phyloP scores from a whole-genome alignment of 2,888 invertebrate species.

The Pristionchus fissidentatus region DNA sequence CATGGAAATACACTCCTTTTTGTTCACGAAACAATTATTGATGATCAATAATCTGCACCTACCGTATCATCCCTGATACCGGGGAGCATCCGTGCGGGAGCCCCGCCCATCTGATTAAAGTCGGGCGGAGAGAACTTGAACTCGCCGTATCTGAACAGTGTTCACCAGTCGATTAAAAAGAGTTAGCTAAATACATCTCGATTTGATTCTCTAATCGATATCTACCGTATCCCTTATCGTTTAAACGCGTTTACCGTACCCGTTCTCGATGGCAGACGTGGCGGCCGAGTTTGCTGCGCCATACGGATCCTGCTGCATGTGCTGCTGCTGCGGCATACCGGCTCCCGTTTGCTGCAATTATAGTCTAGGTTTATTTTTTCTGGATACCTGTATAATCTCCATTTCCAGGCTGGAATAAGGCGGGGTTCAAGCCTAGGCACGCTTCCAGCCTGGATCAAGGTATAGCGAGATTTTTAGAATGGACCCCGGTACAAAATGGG shows the following conservation, averaged over 20 bases:
- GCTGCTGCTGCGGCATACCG: neutral
- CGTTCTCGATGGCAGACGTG: constrained; percentile 5
- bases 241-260: neutral
- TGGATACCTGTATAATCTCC: no score
- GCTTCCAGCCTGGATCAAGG: no score
- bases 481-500: no score
- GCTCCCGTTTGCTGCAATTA: neutral
- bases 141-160: neutral
- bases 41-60: neutral
- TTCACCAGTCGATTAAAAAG: neutral
- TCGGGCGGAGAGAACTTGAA: constrained; percentile 46
- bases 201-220: no score
- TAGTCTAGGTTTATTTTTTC: neutral
- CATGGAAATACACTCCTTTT: no score
- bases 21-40: no score
- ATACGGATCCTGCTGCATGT: constrained; percentile 21
- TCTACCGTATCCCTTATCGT: neutral
- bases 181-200: no score
- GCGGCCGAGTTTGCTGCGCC: neutral
- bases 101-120: neutral
- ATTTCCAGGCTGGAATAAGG: no score
- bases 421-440: no score
- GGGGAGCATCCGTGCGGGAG: constrained; percentile 4
- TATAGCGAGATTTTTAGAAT: no score
- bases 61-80: neutral